phyloP scores from a whole-genome alignment of 1,140 invertebrate genomes.

The Psix sp. region DNA sequence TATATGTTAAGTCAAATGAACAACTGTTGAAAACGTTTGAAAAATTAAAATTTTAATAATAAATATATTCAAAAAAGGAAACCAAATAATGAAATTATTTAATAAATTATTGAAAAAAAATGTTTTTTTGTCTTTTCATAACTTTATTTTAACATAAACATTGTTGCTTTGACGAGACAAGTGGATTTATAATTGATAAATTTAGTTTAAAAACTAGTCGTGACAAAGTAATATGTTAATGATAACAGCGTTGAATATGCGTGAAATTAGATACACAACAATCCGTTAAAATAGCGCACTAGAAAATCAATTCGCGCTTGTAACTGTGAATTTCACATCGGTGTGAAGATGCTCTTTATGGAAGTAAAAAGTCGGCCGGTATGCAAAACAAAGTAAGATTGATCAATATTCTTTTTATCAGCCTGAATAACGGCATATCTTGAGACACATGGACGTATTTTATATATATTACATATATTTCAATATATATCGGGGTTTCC shows the following conservation, averaged over 20 bases:
- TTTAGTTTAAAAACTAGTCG: too few relatives aligned
- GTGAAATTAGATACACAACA: conserved; percentile 20
- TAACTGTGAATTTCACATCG: conserved; percentile 29
- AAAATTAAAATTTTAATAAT: too few relatives aligned
- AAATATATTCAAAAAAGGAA: too few relatives aligned
- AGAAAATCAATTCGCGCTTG: conserved; percentile 31
- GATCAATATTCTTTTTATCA: conserved; percentile 41
- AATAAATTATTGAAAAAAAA: too few relatives aligned
- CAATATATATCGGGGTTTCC: conserved; percentile 16
- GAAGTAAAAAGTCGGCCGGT: conserved; percentile 24
- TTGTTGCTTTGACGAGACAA: too few relatives aligned
- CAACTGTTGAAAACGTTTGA: too few relatives aligned
- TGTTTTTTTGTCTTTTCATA: too few relatives aligned
- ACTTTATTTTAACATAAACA: too few relatives aligned
- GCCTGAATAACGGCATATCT: conserved; percentile 34
- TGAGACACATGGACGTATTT: conserved; percentile 29
- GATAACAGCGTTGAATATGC: conserved; percentile 21
- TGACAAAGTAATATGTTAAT: too few relatives aligned
- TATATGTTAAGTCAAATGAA: too few relatives aligned
- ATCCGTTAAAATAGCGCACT: conserved; percentile 31
- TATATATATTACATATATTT: conserved; percentile 31
- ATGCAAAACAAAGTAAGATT: conserved; percentile 32
- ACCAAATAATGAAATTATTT: too few relatives aligned
- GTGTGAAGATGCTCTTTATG: conserved; percentile 32
- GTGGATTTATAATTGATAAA: too few relatives aligned